Conservation (phyloP, 2,113 vertebrate genomes). For the Strigops habroptila region DNA sequence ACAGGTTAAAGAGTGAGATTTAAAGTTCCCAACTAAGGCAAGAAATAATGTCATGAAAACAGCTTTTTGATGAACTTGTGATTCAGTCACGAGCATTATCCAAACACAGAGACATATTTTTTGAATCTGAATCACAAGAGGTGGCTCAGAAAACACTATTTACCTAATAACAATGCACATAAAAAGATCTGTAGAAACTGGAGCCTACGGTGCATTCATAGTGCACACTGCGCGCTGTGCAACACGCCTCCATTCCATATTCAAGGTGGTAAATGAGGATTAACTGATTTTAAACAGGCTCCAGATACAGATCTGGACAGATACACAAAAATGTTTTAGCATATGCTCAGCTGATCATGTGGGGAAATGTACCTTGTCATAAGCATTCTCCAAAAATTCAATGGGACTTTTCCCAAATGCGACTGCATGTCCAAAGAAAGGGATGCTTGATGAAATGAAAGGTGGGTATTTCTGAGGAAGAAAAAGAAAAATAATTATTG, state of each 20-base stretch:
- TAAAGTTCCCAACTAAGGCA: not conserved
- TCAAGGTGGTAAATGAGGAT: not conserved
- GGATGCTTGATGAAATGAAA: conserved; percentile 87
- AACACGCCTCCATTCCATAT: not conserved
- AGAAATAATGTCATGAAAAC: not conserved
- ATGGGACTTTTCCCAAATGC: conserved; percentile 94
- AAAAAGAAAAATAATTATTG: not conserved
- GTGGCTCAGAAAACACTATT: not conserved
- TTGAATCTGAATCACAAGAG: not conserved
- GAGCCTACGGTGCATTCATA: not conserved
- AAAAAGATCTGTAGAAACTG: not conserved
- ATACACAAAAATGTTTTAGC: not conserved
- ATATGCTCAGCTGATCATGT: not conserved
- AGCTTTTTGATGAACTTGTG: not conserved
- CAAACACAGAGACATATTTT: not conserved
- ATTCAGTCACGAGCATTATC: not conserved
- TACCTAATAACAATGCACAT: not conserved
- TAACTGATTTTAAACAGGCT: not conserved
- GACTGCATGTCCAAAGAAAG: conserved; percentile 93
- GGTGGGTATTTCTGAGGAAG: conserved; percentile 85
- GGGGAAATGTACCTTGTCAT: conserved; percentile 83
- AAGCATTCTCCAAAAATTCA: conserved; percentile 93
- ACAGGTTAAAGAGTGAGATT: not conserved
- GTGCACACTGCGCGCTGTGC: not conserved
- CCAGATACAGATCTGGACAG: not conserved